Conservation (phyloP, 2,888 invertebrate species). For the Polydesmus complanatus region DNA sequence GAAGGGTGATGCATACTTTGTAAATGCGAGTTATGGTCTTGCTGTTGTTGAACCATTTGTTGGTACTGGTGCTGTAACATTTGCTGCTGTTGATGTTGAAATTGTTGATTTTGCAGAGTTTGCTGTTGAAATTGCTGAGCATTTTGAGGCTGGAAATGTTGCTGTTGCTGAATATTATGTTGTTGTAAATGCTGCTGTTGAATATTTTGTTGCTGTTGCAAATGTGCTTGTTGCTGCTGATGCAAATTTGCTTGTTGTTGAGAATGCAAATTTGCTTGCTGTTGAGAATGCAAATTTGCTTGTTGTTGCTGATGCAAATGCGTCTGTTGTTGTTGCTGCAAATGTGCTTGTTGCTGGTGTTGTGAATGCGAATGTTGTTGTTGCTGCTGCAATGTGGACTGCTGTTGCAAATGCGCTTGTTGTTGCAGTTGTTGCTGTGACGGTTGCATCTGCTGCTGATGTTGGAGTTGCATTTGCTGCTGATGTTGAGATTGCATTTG, state of each 20-base stretch:
- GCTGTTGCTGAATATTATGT: conserved; percentile 18
- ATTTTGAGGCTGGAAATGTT: conserved; percentile 14
- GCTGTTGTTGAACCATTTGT: conserved; percentile 1
- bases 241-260: conserved; percentile 13
- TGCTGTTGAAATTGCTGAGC: background rate
- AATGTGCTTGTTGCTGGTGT: conserved; percentile 17
- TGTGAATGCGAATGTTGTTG: conserved; percentile 17
- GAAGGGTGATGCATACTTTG: conserved; percentile 1
- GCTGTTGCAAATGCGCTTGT: conserved; percentile 16
- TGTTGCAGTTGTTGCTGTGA: conserved; percentile 11
- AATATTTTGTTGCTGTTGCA: background rate
- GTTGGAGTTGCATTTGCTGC: conserved; percentile 18
- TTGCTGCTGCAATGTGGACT: conserved; percentile 7
- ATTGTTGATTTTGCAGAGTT: conserved; percentile 6
- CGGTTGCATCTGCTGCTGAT: conserved; percentile 19
- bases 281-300: background rate
- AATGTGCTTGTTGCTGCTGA: conserved; percentile 5
- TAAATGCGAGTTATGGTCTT: background rate
- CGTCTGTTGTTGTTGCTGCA: conserved; percentile 23
- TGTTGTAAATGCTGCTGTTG: conserved; percentile 6
- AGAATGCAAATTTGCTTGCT: no score
- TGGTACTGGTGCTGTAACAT: background rate
- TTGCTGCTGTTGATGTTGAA: background rate
- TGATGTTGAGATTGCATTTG: conserved; percentile 18
- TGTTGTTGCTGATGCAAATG: conserved; percentile 25